A percentile compares a stretch with the other conserved stretches of the same genome.
phyloP scores from a whole-genome alignment of 1,140 invertebrate genomes.

The Patella vulgata region DNA sequence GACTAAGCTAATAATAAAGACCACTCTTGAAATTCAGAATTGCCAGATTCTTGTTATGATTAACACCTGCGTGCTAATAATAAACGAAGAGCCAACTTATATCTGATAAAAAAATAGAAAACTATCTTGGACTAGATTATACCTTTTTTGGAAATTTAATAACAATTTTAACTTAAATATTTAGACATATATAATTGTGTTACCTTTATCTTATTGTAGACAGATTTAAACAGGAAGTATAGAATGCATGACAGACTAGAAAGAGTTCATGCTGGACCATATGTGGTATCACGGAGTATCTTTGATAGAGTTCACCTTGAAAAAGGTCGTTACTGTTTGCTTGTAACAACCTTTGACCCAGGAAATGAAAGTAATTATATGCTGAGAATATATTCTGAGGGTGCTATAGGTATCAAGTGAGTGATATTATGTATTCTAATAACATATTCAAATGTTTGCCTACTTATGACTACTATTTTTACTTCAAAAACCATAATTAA shows the following conservation, averaged over 20 bases:
- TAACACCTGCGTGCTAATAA: no score
- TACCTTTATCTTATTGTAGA: slow-evolving; percentile 54
- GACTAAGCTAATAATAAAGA: no score
- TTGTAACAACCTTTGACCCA: slow-evolving; percentile 75
- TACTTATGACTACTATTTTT: neutral
- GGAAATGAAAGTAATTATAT: slow-evolving; percentile 71
- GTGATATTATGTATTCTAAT: slow-evolving; percentile 21
- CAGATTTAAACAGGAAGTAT: slow-evolving; percentile 73
- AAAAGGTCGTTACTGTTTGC: slow-evolving; percentile 73
- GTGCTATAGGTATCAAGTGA: slow-evolving; percentile 35
- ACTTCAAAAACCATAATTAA: no score
- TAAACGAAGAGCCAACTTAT: no score
- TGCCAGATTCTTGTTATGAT: no score
- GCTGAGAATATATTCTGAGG: slow-evolving; percentile 70
- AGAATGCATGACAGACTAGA: slow-evolving; percentile 69
- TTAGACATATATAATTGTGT: no score
- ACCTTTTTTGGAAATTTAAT: no score
- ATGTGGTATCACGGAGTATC: slow-evolving; percentile 69
- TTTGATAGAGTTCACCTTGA: slow-evolving; percentile 66
- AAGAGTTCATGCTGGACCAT: slow-evolving; percentile 68
- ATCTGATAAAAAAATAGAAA: no score
- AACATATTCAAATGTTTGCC: slow-evolving; percentile 1
- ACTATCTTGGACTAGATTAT: no score
- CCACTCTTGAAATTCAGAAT: no score
- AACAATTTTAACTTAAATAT: no score